Base-by-base conservation (phyloP, 2,113 vertebrate species). In the Phasianus colchicus region DNA sequence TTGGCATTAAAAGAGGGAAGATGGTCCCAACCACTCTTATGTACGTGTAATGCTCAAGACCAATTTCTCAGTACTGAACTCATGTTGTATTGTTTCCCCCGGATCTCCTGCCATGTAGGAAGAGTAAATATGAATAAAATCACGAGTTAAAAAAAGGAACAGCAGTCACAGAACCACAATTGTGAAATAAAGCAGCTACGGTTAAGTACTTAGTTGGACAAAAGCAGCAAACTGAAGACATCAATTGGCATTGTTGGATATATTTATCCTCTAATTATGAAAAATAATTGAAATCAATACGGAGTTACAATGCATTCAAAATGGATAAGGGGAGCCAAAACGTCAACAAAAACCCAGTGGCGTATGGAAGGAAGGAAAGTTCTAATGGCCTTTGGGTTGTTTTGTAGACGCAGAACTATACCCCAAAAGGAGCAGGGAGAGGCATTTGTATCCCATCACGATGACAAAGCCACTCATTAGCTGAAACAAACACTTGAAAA, bases 1-100 rank as follows among this genome's bases (percentile, higher is more conserved):
- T 65, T 38, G 47, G 43, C 7, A 0, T 22, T 32, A 40, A 36
- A 27, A 45, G 43, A 83, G 29, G 48, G 55, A 80, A 65, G 47
- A 52, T 10, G 34, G 61, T 24, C 54, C 83, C 92, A 83, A 29
- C 45, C 52, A 50, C 34, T 32, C 24, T 17, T 14, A 65, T 1
- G 2, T 6, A 47, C 10, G 2, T 2, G 6, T 9, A 58, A 40
- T 4, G 2, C 42, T 22, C 13, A 15, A 16, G 17, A 30, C 10
- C 32, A 6, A 43, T 54, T 42, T 36, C 71, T 61, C 34, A 30
- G 15, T 3, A 9, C 2, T 60, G 58, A 34, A 18, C 40, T 34
- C 2, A 25, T 4, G 6, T 55, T 6, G 2, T 10, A 20, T 29
- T 22, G 12, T 24, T 52, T 60, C 50, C 50, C 74, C 45, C 58